Base-by-base conservation (phyloP, 2,888 invertebrate species). In the Limnephilus lunatus region DNA sequence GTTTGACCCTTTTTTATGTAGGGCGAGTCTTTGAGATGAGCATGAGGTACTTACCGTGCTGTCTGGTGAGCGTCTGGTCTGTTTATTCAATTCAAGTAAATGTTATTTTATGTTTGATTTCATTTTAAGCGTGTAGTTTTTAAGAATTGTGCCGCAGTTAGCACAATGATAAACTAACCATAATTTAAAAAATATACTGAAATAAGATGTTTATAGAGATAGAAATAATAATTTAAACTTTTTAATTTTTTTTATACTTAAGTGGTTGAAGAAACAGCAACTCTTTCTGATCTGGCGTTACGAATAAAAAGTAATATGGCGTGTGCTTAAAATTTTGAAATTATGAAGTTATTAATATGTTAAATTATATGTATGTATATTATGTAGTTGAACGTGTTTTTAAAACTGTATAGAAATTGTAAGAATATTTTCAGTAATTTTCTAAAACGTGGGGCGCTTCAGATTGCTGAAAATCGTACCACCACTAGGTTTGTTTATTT, bases 51-150 rank as follows among this genome's bases (percentile, higher is more conserved):
- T 68, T 68, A 68, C 25, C 14, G 82, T 32, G 31, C 30, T 82
- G 82, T 82, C 82, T 82, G 82, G 82, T 19, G 82, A 82, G 31
- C 32, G 82, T 82, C 82, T 82, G 19, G 31, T 31, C 15, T 82
- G 82, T 82, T 15, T 82, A 82, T 82, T 82, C 32, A 82, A 82
- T 32, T 82, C 32, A 31, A 68, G 68, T 68, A 68, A n/a, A 68
- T 68, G 68, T 68, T 68, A 68, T 68, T 68, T 68, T 68, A n/a
- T 68, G 9, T 68, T 25, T 68, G 68, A 68, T 68, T 68, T 68
- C 68, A n/a, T 68, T 68, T 9, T 68, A 25, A 68, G 68, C 25
- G 68, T n/a, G 25, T 25, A 68, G 68, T 68, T 68, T 68, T 68
- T 25, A 9, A 25, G n/a, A 68, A n/a, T 25, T 25, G 68, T 5